These are phyloP conservation scores for Elephantulus edwardii DNA, from an alignment of 2,113 vertebrate species.

Conservation along the genomic window DNA sequence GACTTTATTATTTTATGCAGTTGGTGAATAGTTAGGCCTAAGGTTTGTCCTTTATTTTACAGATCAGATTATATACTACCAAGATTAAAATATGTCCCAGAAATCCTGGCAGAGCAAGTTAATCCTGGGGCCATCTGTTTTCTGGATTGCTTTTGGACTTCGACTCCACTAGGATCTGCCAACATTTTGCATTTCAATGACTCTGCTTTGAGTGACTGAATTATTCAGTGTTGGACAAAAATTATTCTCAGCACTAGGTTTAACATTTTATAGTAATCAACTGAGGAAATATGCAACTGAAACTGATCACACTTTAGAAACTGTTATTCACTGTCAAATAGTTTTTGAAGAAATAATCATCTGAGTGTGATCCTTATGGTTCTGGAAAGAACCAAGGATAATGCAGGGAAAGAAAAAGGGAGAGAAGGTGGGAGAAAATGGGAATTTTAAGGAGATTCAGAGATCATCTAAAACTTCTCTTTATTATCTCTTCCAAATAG, in stretches of 20 bases:
- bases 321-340: too few species aligned
- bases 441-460: background rate
- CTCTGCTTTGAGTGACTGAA: conserved; percentile 61
- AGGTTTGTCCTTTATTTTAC: conserved; percentile 38
- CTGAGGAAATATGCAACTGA: conserved; percentile 9
- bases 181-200: conserved; percentile 57
- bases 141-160: conserved; percentile 53
- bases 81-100: conserved; percentile 58
- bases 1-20: conserved; percentile 35
- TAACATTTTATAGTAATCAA: conserved; percentile 45
- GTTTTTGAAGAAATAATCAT: conserved; percentile 31
- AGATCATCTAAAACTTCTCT: background rate
- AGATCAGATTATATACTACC: conserved; percentile 60
- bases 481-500: background rate
- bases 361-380: background rate
- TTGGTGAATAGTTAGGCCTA: background rate
- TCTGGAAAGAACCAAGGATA: conserved; percentile 3
- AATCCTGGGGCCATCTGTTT: conserved; percentile 64
- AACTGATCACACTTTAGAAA: background rate
- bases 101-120: conserved; percentile 50
- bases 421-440: background rate
- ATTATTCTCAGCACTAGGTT: conserved; percentile 41
- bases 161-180: conserved; percentile 55
- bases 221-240: conserved; percentile 70
- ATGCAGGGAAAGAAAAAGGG: background rate